Conservation (phyloP, 2,797 vertebrate species). For the Peromyscus nudipes region DNA sequence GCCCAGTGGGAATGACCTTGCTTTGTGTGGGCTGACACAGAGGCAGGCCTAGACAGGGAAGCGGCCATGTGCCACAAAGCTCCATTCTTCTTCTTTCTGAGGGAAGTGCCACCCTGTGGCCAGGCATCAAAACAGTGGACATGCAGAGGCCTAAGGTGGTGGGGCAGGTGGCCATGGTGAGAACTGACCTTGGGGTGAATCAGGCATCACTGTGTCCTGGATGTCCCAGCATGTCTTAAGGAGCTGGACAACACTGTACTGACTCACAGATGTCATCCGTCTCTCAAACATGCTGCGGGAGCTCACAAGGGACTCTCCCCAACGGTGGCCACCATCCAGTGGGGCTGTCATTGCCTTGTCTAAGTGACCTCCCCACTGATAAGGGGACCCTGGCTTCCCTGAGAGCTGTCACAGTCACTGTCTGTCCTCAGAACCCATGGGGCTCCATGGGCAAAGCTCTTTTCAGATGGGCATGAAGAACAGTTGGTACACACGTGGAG, state of each 20-base stretch:
- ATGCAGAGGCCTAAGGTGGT: neutral
- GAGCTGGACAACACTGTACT: neutral
- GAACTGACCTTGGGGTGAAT: neutral
- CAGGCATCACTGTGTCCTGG: neutral
- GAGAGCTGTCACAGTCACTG: neutral
- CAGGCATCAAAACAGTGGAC: neutral
- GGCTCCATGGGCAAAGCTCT: neutral
- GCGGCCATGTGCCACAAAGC: neutral
- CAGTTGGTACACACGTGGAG: neutral
- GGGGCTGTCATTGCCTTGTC: neutral
- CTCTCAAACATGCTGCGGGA: neutral
- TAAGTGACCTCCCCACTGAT: neutral
- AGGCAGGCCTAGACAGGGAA: neutral
- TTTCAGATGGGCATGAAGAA: neutral
- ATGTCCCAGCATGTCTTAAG: neutral
- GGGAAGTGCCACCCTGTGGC: neutral
- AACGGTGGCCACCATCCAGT: neutral
- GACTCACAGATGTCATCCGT: neutral
- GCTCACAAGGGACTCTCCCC: neutral
- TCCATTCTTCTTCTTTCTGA: neutral
- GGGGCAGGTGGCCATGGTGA: neutral
- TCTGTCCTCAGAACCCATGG: neutral
- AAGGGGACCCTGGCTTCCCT: neutral
- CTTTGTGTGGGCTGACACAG: neutral
- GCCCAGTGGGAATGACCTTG: neutral